phyloP scores from a whole-genome alignment of 2,113 vertebrate species.

The Chelonoidis abingdonii region DNA sequence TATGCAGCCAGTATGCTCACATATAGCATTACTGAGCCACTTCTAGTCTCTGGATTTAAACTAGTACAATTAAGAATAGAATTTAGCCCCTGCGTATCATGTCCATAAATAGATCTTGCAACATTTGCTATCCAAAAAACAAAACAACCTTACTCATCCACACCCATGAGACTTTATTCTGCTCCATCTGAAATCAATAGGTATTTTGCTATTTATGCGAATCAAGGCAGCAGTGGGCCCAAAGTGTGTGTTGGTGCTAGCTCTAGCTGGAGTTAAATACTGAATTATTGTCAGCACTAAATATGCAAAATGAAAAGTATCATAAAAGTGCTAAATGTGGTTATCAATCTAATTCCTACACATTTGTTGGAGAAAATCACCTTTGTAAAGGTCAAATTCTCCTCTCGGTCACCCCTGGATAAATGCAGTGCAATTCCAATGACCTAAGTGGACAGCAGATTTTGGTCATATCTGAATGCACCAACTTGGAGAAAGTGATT shows the following conservation, averaged over 20 bases:
- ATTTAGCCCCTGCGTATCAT: neutral
- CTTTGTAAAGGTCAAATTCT: conserved; percentile 23
- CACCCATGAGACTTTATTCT: conserved; percentile 28
- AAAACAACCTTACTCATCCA: conserved; percentile 44
- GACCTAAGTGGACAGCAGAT: neutral
- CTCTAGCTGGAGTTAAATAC: neutral
- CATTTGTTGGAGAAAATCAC: conserved; percentile 32
- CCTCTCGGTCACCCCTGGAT: conserved; percentile 17
- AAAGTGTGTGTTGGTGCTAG: neutral
- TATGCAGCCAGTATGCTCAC: neutral
- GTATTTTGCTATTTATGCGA: conserved; percentile 44
- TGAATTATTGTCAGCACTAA: neutral
- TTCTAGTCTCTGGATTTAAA: conserved; percentile 46
- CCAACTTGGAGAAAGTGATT: neutral
- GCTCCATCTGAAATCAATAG: conserved; percentile 23
- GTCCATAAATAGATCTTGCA: conserved; percentile 44
- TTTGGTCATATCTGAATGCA: neutral
- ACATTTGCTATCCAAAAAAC: conserved; percentile 11
- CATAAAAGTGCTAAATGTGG: neutral
- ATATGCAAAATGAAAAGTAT: neutral
- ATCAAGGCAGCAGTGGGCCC: neutral
- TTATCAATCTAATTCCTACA: neutral
- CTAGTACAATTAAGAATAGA: conserved; percentile 34
- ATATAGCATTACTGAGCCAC: neutral
- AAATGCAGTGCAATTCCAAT: conserved; percentile 41